These are phyloP conservation scores for Strigamia maritima DNA, from an alignment of 2,888 invertebrate genomes.

Conservation along the genomic window DNA sequence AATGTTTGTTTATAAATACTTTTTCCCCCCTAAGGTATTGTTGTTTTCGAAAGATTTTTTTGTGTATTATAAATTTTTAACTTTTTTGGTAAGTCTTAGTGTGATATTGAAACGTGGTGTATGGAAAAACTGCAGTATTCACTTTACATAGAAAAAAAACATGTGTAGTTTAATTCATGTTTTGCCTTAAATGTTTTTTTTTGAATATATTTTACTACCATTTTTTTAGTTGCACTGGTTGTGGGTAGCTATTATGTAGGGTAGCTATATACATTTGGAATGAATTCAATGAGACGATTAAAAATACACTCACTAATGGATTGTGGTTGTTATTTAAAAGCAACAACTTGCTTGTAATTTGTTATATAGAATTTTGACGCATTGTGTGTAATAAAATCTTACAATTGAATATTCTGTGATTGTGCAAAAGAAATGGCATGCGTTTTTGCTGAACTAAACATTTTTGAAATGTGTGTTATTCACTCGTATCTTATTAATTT, in stretches of 20 bases:
- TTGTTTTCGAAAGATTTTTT: not conserved
- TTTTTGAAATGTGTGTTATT: not conserved
- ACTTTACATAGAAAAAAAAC: not conserved
- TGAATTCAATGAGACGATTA: not conserved
- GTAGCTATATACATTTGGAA: not conserved
- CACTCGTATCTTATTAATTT: not conserved
- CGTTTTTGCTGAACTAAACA: not conserved
- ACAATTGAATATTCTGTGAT: not conserved
- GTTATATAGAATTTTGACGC: not conserved
- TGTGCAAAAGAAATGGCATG: not conserved
- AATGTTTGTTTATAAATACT: not conserved
- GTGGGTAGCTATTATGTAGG: not conserved
- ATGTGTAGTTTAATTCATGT: not conserved
- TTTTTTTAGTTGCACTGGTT: not conserved
- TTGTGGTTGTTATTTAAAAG: not conserved
- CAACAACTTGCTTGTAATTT: not conserved
- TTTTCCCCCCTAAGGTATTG: not conserved
- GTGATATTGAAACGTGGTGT: conserved; percentile 13
- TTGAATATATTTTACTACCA: not conserved
- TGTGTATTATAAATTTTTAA: not conserved
- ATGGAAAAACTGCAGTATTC: conserved; percentile 17
- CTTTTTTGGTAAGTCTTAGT: not conserved
- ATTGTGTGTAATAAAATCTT: not conserved
- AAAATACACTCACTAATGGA: not conserved
- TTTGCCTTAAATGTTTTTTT: not conserved